Conservation (phyloP, 2,888 invertebrate species). For the Napeogenes sylphis region DNA sequence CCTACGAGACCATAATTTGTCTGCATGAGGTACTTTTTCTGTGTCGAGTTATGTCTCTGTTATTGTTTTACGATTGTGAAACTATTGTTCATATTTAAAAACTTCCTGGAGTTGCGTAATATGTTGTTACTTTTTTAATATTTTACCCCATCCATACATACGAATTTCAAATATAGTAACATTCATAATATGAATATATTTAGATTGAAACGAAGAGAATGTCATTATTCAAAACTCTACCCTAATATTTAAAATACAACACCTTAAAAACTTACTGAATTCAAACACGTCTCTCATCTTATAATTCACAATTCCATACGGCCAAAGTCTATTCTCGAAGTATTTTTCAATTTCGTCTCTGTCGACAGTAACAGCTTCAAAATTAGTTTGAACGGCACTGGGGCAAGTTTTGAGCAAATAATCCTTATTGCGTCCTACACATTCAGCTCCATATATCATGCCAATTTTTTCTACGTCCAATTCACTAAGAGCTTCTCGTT, state of each 20-base stretch:
- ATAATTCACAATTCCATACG: constrained; percentile 55
- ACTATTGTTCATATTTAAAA: too few species aligned
- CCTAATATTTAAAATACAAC: too few species aligned
- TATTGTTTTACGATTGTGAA: too few species aligned
- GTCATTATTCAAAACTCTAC: too few species aligned
- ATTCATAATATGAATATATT: too few species aligned
- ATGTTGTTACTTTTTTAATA: too few species aligned
- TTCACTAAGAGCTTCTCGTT: constrained; percentile 61
- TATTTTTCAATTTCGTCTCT: constrained; percentile 49
- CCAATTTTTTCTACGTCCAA: constrained; percentile 58
- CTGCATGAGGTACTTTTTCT: not conserved
- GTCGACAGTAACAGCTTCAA: constrained; percentile 25
- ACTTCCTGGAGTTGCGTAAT: too few species aligned
- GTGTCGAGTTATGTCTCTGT: too few species aligned
- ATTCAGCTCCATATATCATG: constrained; percentile 55
- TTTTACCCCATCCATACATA: too few species aligned
- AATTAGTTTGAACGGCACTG: constrained; percentile 45
- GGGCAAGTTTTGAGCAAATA: constrained; percentile 64
- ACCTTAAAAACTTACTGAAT: constrained; percentile 52
- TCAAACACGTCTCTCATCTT: constrained; percentile 51
- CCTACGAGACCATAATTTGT: too few species aligned
- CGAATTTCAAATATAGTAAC: too few species aligned
- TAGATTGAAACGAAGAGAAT: too few species aligned
- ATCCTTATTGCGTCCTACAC: constrained; percentile 54
- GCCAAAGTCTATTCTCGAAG: constrained; percentile 57